phyloP scores from a whole-genome alignment of 2,888 invertebrate species.

The Drosophila eohydei region DNA sequence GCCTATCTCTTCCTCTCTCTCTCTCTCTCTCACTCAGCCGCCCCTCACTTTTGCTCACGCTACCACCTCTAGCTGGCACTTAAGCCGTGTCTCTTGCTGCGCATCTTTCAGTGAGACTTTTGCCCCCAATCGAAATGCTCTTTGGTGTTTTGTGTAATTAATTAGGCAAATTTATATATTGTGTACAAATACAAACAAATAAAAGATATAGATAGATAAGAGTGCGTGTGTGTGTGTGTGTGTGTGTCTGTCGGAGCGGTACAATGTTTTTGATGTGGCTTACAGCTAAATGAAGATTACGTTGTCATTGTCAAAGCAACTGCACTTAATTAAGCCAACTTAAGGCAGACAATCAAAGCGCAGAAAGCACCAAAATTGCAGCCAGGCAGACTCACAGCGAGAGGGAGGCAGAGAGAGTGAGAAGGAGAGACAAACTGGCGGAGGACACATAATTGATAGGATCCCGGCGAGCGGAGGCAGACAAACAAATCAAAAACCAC shows the following conservation, averaged over 20 bases:
- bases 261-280: slow-evolving; percentile 56
- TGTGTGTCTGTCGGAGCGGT: slow-evolving; percentile 37
- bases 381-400: neutral
- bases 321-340: slow-evolving; percentile 78
- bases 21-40: neutral
- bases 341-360: slow-evolving; percentile 51
- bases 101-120: slow-evolving; percentile 18
- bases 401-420: neutral
- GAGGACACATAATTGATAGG: slow-evolving; percentile 59
- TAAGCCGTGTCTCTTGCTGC: slow-evolving; percentile 13
- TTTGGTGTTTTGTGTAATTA: slow-evolving; percentile 70
- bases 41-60: slow-evolving; percentile 22
- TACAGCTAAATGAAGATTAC: slow-evolving; percentile 64
- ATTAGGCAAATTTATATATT: slow-evolving; percentile 70
- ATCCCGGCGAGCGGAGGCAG: slow-evolving; percentile 52
- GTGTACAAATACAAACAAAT: slow-evolving; percentile 24
- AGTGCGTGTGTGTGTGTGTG: slow-evolving; percentile 34
- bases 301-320: slow-evolving; percentile 73
- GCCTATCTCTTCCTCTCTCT: neutral
- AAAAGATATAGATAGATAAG: slow-evolving; percentile 6
- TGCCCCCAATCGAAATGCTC: slow-evolving; percentile 30
- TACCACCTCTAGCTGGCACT: slow-evolving; percentile 31
- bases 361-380: slow-evolving; percentile 45
- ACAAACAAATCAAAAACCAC: slow-evolving; percentile 76
- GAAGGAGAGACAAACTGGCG: neutral